These are phyloP conservation scores for honey bee (Apis mellifera) DNA, from an alignment of 1,140 invertebrate species.

Conservation along the genomic window Amel_HAv3.1 CM009946.2:4902501-4903000, in stretches of 20 bases:
- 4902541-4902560: neutral
- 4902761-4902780: neutral
- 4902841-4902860: neutral
- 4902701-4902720: conserved; percentile 88
- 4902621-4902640: conserved; percentile 94
- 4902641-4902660: conserved; percentile 98
- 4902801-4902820: neutral
- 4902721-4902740: neutral
- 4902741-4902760: neutral
- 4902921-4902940: neutral
- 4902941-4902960: neutral
- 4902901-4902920: neutral
- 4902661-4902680: conserved; percentile 98
- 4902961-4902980: too few species aligned
- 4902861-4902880: conserved; percentile 4
- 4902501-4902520: neutral
- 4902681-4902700: conserved; percentile 92
- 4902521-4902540: neutral
- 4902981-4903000: neutral
- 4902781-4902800: neutral
- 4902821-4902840: conserved; percentile 19
- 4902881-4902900: conserved; percentile 13
- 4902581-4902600: neutral
- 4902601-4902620: neutral
- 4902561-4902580: neutral